Evolutionary conservation across 2,888 invertebrate species (phyloP).

Genomic region (Drosophila fungiperda): DNA sequence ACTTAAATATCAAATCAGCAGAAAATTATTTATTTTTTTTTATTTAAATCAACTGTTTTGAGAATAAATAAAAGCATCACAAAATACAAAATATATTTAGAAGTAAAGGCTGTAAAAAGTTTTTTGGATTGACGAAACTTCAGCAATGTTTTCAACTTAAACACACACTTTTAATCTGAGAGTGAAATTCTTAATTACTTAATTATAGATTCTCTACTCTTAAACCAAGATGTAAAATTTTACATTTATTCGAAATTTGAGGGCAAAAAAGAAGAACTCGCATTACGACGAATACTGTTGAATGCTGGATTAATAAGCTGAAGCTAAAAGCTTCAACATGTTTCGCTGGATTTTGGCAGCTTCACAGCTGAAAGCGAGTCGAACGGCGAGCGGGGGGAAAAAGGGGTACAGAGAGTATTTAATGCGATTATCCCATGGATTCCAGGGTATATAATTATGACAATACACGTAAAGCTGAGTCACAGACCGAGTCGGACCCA

Average conservation of each 20-base stretch:
- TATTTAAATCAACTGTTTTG: not conserved
- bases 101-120: not conserved
- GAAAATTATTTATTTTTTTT: not conserved
- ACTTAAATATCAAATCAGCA: no score
- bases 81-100: not conserved
- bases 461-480: constrained; percentile 20
- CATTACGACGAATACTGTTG: not conserved
- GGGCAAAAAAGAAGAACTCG: not conserved
- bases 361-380: constrained; percentile 6
- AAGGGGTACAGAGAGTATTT: constrained; percentile 8
- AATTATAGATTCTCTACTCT: not conserved
- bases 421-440: constrained; percentile 48
- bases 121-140: not conserved
- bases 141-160: not conserved
- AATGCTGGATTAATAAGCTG: not conserved
- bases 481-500: not conserved
- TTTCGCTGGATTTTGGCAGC: constrained; percentile 4
- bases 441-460: constrained; percentile 52
- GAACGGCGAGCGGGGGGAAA: not conserved
- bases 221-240: not conserved
- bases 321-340: not conserved
- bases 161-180: not conserved
- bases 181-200: not conserved
- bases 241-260: not conserved
- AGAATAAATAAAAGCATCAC: fast-evolving